Evolutionary conservation across 2,113 vertebrate genomes (phyloP).

Genomic region (Felis chaus): DNA sequence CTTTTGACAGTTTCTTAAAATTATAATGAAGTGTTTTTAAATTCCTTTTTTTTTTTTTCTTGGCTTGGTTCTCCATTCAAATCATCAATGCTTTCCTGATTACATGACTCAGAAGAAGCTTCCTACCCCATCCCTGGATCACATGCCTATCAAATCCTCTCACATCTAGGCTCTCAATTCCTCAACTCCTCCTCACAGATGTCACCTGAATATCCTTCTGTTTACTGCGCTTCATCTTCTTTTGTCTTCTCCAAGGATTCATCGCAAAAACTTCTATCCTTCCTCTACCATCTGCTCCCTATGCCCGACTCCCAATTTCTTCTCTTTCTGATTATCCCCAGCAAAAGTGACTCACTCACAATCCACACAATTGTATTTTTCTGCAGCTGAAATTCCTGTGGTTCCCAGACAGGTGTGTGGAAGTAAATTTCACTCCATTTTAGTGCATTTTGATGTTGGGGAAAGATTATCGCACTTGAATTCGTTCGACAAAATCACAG

Average conservation of each 20-base stretch:
- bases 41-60: not conserved
- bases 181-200: constrained; percentile 70
- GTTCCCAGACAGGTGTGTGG: constrained; percentile 60
- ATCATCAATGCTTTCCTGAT: constrained; percentile 63
- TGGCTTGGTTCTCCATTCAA: constrained; percentile 45
- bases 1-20: constrained; percentile 23
- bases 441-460: not conserved
- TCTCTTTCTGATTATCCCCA: constrained; percentile 67
- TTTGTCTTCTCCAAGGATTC: constrained; percentile 63
- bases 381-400: constrained; percentile 50
- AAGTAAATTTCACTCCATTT: constrained; percentile 31
- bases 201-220: constrained; percentile 66
- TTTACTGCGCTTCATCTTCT: constrained; percentile 44
- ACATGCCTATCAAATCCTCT: constrained; percentile 14
- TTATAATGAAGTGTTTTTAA: constrained; percentile 33
- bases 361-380: constrained; percentile 28
- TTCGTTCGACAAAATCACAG: constrained; percentile 19
- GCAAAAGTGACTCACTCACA: constrained; percentile 74
- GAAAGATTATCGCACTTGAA: constrained; percentile 7
- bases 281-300: constrained; percentile 69
- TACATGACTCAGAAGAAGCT: constrained; percentile 53
- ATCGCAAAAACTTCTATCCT: constrained; percentile 24
- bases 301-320: constrained; percentile 59
- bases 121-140: not conserved
- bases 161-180: not conserved